Evolutionary conservation across 2,888 invertebrate species (phyloP).

Genomic region (Drosophila lutescens): DNA sequence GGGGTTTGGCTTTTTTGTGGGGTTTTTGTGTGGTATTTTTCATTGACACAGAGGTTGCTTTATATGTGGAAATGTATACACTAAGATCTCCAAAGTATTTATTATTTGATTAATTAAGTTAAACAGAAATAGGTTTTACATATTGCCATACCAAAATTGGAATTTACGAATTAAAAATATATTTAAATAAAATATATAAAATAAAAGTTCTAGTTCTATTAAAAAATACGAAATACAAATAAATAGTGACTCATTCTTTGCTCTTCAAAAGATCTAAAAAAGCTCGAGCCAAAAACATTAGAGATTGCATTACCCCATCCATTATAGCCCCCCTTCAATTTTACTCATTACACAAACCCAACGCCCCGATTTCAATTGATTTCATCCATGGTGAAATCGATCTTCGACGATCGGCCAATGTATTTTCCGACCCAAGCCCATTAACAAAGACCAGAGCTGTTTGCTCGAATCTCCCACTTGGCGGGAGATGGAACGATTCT

Average conservation of each 20-base stretch:
- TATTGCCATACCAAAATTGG: too few relatives aligned
- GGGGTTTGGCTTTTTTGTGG: neutral
- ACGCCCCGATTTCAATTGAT: slow-evolving; percentile 35
- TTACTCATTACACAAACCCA: neutral
- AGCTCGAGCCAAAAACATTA: neutral
- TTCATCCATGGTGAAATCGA: slow-evolving; percentile 39
- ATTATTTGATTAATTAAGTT: neutral
- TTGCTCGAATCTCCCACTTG: slow-evolving; percentile 24
- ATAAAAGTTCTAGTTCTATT: too few relatives aligned
- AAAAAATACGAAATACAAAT: neutral
- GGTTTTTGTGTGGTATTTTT: neutral
- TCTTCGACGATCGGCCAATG: slow-evolving; percentile 27
- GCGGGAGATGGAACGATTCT: slow-evolving; percentile 15
- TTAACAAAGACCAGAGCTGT: slow-evolving; percentile 37
- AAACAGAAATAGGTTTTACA: too few relatives aligned
- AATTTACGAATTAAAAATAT: too few relatives aligned
- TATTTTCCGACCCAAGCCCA: slow-evolving; percentile 15
- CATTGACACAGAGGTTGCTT: neutral
- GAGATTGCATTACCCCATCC: neutral
- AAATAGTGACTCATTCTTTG: neutral
- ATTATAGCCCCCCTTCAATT: neutral
- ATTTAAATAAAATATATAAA: too few relatives aligned
- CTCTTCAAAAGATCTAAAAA: neutral
- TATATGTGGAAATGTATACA: neutral
- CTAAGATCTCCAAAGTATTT: too few relatives aligned